Percentiles rank a stretch among this genome's conserved stretches.
These are phyloP conservation scores for Dendroctonus ponderosae DNA, from an alignment of 1,140 invertebrate species.

Conservation along the genomic window DNA sequence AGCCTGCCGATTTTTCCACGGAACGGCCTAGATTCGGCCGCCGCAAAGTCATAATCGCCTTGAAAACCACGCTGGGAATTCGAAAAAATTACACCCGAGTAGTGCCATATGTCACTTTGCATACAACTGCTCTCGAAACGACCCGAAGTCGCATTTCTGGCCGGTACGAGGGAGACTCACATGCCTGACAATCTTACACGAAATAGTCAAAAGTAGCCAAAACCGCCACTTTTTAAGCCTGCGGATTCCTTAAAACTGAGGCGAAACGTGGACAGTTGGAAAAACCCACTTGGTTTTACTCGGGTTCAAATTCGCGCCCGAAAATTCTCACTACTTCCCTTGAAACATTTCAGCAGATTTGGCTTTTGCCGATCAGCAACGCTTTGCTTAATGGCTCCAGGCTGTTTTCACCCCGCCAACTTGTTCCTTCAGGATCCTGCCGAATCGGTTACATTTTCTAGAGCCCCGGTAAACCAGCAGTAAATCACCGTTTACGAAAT, in stretches of 20 bases:
- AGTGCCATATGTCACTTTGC: constrained; percentile 21
- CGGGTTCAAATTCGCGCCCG: too few relatives aligned
- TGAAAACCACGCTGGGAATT: constrained; percentile 25
- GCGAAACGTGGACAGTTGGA: too few relatives aligned
- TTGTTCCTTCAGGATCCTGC: not conserved
- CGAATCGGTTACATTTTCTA: not conserved
- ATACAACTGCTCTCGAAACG: not conserved
- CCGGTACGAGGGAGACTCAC: not conserved
- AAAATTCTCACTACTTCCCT: too few relatives aligned
- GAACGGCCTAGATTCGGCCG: constrained; percentile 13
- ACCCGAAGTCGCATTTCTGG: not conserved
- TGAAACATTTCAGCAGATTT: not conserved
- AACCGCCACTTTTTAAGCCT: not conserved
- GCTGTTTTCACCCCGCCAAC: not conserved
- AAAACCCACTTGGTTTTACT: too few relatives aligned
- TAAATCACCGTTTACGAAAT: constrained; percentile 11
- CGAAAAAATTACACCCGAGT: constrained; percentile 12
- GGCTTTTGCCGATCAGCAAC: not conserved
- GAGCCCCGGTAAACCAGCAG: not conserved
- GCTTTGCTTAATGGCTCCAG: not conserved
- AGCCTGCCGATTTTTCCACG: constrained; percentile 18
- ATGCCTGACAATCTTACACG: not conserved
- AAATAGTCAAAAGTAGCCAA: not conserved
- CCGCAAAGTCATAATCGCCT: constrained; percentile 6
- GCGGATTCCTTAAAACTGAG: too few relatives aligned